A percentile compares a stretch with the other conserved stretches of the same genome.
Evolutionary conservation across 2,888 invertebrate species (phyloP).

Genomic region (Drosophila fungiperda): DNA sequence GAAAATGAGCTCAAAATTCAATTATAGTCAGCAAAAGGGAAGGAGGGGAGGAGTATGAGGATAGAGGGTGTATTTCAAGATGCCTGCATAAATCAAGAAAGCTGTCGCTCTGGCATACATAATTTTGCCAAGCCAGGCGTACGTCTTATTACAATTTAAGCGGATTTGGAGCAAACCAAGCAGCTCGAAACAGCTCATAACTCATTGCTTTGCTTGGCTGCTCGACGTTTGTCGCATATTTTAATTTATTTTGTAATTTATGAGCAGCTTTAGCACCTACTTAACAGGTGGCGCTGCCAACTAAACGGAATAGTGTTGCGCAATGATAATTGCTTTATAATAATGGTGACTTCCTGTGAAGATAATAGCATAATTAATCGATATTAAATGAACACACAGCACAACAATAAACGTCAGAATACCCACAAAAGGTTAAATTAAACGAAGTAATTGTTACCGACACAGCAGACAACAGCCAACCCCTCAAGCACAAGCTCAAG

Average conservation of each 20-base stretch:
- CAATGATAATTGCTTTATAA: slow-evolving; percentile 62
- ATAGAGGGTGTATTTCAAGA: slow-evolving; percentile 30
- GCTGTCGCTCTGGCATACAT: slow-evolving; percentile 47
- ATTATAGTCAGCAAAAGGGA: slow-evolving; percentile 50
- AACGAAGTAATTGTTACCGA: slow-evolving; percentile 78
- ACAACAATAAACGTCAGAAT: slow-evolving; percentile 59
- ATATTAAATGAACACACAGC: slow-evolving; percentile 73
- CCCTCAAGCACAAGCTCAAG: slow-evolving; percentile 14
- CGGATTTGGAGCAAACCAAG: slow-evolving; percentile 58
- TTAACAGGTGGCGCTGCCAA: slow-evolving; percentile 40
- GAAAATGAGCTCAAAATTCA: slow-evolving; percentile 79
- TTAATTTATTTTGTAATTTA: slow-evolving; percentile 77
- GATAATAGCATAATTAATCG: slow-evolving; percentile 79
- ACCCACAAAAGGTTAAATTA: slow-evolving; percentile 79
- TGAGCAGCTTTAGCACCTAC: slow-evolving; percentile 57
- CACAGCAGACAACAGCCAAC: slow-evolving; percentile 43
- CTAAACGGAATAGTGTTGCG: slow-evolving; percentile 51
- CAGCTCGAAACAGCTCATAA: slow-evolving; percentile 55
- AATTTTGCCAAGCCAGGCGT: slow-evolving; percentile 63
- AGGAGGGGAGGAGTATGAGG: background rate
- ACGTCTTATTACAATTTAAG: slow-evolving; percentile 74
- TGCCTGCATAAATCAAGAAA: slow-evolving; percentile 66
- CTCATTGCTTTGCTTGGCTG: slow-evolving; percentile 58
- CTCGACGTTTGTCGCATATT: slow-evolving; percentile 71
- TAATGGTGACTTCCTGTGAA: slow-evolving; percentile 54